Evolutionary conservation across 2,888 invertebrate species (phyloP).

Genomic region (Phengaris arion): DNA sequence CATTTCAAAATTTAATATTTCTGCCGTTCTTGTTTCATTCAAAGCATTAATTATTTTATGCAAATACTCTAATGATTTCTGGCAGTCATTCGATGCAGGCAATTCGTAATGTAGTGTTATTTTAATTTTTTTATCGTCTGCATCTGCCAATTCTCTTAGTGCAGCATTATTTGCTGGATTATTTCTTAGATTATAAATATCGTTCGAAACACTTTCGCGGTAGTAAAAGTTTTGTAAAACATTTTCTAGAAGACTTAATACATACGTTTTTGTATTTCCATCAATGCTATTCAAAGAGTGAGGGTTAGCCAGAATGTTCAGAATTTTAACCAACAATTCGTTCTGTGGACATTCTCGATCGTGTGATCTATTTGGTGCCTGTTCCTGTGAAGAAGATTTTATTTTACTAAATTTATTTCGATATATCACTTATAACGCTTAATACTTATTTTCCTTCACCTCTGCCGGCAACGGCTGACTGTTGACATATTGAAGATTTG

Average conservation of each 20-base stretch:
- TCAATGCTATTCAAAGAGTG: not conserved
- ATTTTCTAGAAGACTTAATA: not conserved
- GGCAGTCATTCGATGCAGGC: not conserved
- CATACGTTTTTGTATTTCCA: not conserved
- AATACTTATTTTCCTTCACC: not conserved
- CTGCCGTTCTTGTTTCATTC: not conserved
- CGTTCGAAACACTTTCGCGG: not conserved
- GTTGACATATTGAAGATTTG: not conserved
- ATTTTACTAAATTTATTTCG: not conserved
- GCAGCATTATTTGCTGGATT: not conserved
- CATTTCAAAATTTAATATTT: not conserved
- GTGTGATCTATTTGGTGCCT: not conserved
- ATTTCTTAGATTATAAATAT: not conserved
- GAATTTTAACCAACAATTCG: not conserved
- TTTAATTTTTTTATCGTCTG: not conserved
- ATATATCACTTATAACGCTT: no score
- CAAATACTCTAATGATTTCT: not conserved
- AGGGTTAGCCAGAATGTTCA: not conserved
- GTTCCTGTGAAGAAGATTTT: not conserved
- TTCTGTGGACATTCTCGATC: not conserved
- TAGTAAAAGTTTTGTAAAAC: not conserved
- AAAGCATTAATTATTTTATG: slow-evolving; percentile 1
- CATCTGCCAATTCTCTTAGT: not conserved
- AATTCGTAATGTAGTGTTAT: slow-evolving; percentile 7
- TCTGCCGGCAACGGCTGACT: not conserved